phyloP scores from a whole-genome alignment of 2,888 invertebrate genomes.

The Apodemia mormo region DNA sequence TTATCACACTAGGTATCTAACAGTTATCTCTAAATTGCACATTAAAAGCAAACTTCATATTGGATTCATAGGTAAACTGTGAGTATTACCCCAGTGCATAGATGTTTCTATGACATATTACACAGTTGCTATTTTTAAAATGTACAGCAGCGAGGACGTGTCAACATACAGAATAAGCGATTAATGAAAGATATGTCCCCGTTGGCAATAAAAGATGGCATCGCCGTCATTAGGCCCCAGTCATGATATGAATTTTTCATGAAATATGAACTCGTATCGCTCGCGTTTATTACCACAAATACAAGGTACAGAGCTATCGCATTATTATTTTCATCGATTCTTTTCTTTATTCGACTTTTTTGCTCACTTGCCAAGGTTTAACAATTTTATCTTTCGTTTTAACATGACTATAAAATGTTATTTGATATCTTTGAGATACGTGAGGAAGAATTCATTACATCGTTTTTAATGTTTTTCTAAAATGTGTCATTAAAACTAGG shows the following conservation, averaged over 20 bases:
- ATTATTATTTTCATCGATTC: constrained; percentile 61
- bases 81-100: not conserved
- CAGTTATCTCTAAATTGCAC: not conserved
- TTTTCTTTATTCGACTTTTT: constrained; percentile 58
- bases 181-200: constrained; percentile 73
- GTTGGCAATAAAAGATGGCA: constrained; percentile 71
- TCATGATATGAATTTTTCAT: constrained; percentile 78
- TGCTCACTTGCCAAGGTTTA: constrained; percentile 48
- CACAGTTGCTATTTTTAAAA: constrained; percentile 32
- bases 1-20: not conserved
- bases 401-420: constrained; percentile 56
- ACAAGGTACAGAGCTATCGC: constrained; percentile 50
- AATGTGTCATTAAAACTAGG: not conserved
- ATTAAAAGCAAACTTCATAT: constrained; percentile 2
- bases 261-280: constrained; percentile 68
- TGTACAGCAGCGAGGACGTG: constrained; percentile 40
- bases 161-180: constrained; percentile 60
- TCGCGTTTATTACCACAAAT: constrained; percentile 55
- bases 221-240: constrained; percentile 72
- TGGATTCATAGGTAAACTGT: not conserved
- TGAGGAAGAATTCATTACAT: constrained; percentile 55
- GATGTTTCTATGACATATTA: constrained; percentile 16
- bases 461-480: constrained; percentile 13
- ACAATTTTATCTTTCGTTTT: constrained; percentile 58
- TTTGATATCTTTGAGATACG: constrained; percentile 49